phyloP scores from a whole-genome alignment of 2,797 vertebrate genomes.

The Yasuhikotakia modesta region DNA sequence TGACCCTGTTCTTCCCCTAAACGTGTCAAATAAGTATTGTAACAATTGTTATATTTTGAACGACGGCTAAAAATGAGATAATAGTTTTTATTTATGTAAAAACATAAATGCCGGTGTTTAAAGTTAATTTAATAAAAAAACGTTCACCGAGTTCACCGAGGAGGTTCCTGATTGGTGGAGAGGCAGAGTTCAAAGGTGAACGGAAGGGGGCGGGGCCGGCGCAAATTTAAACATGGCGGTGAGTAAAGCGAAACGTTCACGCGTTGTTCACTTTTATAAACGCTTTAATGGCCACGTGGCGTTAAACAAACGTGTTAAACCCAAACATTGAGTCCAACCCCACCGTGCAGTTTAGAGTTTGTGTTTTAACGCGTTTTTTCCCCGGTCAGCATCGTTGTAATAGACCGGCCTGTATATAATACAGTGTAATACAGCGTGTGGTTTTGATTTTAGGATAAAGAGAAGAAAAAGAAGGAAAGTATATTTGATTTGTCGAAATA shows the following conservation, averaged over 20 bases:
- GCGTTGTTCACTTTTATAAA: too few species aligned
- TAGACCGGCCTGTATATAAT: neutral
- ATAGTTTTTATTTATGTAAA: too few species aligned
- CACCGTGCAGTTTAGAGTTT: too few species aligned
- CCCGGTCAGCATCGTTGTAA: neutral
- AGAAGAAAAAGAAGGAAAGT: constrained; percentile 99
- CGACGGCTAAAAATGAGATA: too few species aligned
- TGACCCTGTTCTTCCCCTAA: too few species aligned
- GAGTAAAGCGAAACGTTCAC: constrained; percentile 47
- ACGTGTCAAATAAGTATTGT: too few species aligned
- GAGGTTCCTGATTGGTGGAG: constrained; percentile 56
- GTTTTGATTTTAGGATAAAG: constrained; percentile 84
- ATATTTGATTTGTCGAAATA: constrained; percentile 97
- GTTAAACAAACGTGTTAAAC: neutral
- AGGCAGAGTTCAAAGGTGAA: constrained; percentile 39
- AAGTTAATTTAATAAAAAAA: too few species aligned
- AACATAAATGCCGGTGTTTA: too few species aligned
- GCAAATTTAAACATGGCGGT: constrained; percentile 60
- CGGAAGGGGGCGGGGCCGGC: constrained; percentile 21
- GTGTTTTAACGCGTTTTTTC: neutral
- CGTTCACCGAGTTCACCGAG: too few species aligned
- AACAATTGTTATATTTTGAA: too few species aligned
- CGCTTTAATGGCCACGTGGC: neutral
- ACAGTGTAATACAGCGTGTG: too few species aligned
- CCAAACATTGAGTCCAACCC: too few species aligned